Conservation (phyloP, 2,113 vertebrate genomes). For the Pelvicachromis taeniatus region DNA sequence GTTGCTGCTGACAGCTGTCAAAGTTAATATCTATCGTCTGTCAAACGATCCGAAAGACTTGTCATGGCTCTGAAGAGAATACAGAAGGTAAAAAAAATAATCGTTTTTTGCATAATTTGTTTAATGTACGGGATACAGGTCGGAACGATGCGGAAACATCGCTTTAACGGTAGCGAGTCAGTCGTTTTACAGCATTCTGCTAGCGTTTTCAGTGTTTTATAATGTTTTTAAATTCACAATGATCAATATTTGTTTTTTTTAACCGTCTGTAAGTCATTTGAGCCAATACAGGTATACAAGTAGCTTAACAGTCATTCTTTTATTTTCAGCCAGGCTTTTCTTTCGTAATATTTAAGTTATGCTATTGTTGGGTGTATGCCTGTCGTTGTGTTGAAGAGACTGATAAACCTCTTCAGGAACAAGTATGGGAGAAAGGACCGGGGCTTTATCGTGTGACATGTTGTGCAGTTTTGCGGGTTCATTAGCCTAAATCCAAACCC, state of each 20-base stretch:
- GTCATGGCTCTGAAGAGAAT: slow-evolving; percentile 73
- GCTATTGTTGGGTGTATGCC: not conserved
- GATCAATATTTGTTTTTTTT: not conserved
- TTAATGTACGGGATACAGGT: not conserved
- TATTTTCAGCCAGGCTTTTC: not conserved
- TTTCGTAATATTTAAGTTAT: not conserved
- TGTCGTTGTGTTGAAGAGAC: not conserved
- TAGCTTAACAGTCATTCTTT: not conserved
- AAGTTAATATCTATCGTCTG: not conserved
- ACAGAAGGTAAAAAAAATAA: slow-evolving; percentile 57
- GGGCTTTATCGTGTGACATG: not conserved
- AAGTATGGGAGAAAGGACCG: not conserved
- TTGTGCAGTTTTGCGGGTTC: not conserved
- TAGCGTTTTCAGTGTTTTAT: not conserved
- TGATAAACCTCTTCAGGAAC: not conserved
- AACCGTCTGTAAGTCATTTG: not conserved
- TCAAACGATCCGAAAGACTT: not conserved
- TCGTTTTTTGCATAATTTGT: not conserved
- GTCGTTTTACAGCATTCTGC: slow-evolving; percentile 1
- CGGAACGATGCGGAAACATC: slow-evolving; percentile 26
- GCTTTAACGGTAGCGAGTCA: not conserved
- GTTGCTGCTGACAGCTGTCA: slow-evolving; percentile 33
- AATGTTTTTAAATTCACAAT: not conserved
- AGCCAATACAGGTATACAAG: not conserved
- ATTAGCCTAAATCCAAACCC: not conserved